Base-by-base conservation (phyloP, 2,113 vertebrate genomes). In the Osmerus eperlanus region DNA sequence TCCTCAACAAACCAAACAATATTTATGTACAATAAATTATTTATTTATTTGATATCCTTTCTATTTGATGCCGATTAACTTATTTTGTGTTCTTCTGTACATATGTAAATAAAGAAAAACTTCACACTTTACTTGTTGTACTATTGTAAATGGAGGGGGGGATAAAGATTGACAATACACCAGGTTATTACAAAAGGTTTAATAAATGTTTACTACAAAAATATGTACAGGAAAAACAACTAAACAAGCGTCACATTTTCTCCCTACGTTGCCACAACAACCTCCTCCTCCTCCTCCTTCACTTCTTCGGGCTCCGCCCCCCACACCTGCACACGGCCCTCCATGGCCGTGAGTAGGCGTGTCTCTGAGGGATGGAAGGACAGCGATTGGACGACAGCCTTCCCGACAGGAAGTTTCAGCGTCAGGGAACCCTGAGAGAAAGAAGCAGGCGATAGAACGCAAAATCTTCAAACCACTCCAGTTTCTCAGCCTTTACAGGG, bases 321-420 rank as follows among this genome's bases (percentile, higher is more conserved):
- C 97, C 97, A 99, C 68, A 95, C 89, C 68, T 95, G 94, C 62
- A 97, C 71, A 2, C 75, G 83, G 25, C 95, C 94, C 77, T 94
- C 93, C 18, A 88, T 91, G 70, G 96, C 93, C 0, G 93, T 92
- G 18, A 98, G 91, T 60, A 97, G 92, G 72, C 89, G 85, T 65
- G 95, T 83, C 81, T 95, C 92, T 0, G 84, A 80, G 0, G 95
- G 97, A 75, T 98, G 97, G 88, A 94, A 97, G 62, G 94, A 89
- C 78, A 98, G 61, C 0, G 96, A 97, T 79, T 98, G 96, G 12
- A 99, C 94, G 0, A 94, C 94, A 0, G 90, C 81, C 0, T 86
- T 90, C 9, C 96, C 94, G 59, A 98, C 94, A 0, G 90, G 85
- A 67, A 98, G 83, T 63, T 90, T 92, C 79, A 94, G 75, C 0